Evolutionary conservation across 2,797 vertebrate genomes (phyloP), one percentile per base, ranked within the genome.

Genomic region (Lutjanus argentimaculatus): DNA sequence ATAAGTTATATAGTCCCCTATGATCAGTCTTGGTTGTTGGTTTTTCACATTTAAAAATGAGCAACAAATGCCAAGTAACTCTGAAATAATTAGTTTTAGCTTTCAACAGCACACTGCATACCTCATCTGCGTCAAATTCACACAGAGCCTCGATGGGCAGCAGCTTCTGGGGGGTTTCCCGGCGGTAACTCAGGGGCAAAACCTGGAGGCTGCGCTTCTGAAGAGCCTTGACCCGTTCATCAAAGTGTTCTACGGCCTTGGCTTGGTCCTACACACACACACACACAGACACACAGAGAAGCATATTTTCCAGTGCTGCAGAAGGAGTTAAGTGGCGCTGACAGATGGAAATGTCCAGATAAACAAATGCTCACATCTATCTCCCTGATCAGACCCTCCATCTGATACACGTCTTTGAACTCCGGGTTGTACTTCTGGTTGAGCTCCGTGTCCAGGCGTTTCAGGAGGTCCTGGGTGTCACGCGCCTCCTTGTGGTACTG

Each of bases 371-470:
- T 97, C 92, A 99, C 98, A 42, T 98, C 97, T 70, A 99, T 90
- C 59, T 99, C 98, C 43, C 79, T 75, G 42, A 99, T 94, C 72
- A 99, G 94, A 16, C 96, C 94, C 58, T 99, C 97, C 1, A 97
- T 95, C 95, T 99, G 98, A 85, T 98, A 99, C 76, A 95, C 94
- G 79, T 99, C 98, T 89, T 99, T 99, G 91, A 98, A 99, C 75
- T 99, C 98, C 0, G 98, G 98, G 89, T 94, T 98, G 91, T 97
- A 99, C 80, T 99, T 99, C 87, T 98, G 98, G 89, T 94, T 97
- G 89, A 98, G 88, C 48, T 99, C 98, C 0, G 92, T 97, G 6
- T 98, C 97, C 88, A 99, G 94, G 12, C 97, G 97, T 90, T 94
- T 96, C 87, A 99, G 91, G 87, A 99, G 93, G 61, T 99, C 98